Base-by-base conservation (phyloP, 1,140 invertebrate species). In the Melipona quadrifasciata region DNA sequence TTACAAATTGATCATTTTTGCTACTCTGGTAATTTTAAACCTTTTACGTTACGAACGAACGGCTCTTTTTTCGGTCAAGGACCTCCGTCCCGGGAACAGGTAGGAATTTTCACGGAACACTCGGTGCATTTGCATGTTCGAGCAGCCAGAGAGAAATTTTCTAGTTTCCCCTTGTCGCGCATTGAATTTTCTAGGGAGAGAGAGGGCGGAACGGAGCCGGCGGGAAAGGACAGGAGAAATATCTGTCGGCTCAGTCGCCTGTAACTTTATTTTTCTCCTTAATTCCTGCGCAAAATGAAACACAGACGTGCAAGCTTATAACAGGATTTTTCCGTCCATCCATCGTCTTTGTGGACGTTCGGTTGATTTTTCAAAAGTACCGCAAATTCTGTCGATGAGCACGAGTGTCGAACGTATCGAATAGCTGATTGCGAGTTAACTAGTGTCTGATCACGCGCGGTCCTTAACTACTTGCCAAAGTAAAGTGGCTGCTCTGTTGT, bases 301-400 rank as follows among this genome's bases (percentile, higher is more conserved):
- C 39, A 47, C 39, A 47, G 6, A 47, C 39, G 8, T 47, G 39
- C 8, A 47, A 47, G 39, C 39, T 6, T 47, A 8, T 8, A 47
- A 47, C 57, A 75, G 31, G 34, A 80, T 88, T 89, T 88, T 89
- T 86, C 65, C 71, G 58, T 81, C 61, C 71, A 24, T 68, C 21
- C 39, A 47, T 47, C 39, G 39, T 19, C 17, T 51, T 61, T 70
- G 12, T 27, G 16, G 14, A 19, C 34, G 67, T 27, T 57, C 53
- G 39, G 34, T 80, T 84, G 81, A 89, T 84, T 86, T 86, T 75
- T 82, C 80, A 87, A 88, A 81, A 72, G 72, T 24, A 24, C 58
- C 24, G 39, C 34, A 80, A 86, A 55, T 70, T 80, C 39, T 47
- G 8, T 47, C 55, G 31, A 82, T 72, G 39, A 64, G 81, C 19